Conservation (phyloP, 2,888 invertebrate species). For the Chalcis sispes region DNA sequence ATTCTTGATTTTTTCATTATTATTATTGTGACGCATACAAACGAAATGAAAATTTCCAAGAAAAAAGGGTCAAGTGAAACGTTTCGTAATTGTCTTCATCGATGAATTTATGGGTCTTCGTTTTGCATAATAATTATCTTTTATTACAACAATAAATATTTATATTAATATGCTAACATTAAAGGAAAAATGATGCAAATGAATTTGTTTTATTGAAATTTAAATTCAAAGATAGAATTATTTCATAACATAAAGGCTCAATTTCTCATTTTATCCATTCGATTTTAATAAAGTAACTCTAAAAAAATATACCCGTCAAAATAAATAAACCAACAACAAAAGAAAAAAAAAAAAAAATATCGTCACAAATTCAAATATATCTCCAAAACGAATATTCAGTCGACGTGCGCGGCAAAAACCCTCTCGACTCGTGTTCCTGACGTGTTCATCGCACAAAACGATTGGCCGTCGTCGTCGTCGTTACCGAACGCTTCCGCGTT, state of each 20-base stretch:
- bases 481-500: slow-evolving; percentile 1
- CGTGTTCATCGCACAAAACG: slow-evolving; percentile 54
- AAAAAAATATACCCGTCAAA: not conserved
- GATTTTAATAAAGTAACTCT: not conserved
- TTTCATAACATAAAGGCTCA: too few species aligned
- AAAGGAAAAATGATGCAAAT: too few species aligned
- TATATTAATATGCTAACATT: too few species aligned
- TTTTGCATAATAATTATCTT: too few species aligned
- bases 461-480: too few species aligned
- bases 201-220: too few species aligned
- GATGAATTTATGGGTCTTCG: not conserved
- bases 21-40: slow-evolving; percentile 17
- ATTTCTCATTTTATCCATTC: not conserved
- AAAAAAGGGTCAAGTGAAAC: slow-evolving; percentile 32
- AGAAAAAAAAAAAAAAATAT: not conserved
- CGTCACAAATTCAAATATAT: too few species aligned
- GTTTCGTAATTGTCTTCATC: not conserved
- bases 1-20: too few species aligned
- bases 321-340: not conserved
- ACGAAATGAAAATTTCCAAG: slow-evolving; percentile 1
- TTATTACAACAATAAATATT: too few species aligned
- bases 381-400: not conserved
- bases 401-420: not conserved
- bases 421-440: slow-evolving; percentile 50
- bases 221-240: too few species aligned